These are phyloP conservation scores for Tapirus terrestris DNA, from an alignment of 2,113 vertebrate genomes.

Conservation along the genomic window DNA sequence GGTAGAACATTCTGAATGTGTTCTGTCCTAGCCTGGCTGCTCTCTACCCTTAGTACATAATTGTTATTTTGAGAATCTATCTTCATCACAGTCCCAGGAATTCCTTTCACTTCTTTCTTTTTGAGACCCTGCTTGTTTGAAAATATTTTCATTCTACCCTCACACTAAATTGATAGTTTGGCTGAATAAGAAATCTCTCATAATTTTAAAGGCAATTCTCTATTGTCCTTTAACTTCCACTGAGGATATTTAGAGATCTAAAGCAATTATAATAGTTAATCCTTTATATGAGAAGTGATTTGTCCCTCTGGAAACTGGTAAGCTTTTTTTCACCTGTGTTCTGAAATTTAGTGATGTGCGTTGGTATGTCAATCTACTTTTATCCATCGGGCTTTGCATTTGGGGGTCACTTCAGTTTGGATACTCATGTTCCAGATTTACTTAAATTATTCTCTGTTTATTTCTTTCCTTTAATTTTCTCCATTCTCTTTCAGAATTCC, in stretches of 20 bases:
- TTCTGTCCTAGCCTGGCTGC: neutral
- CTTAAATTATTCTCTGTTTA: neutral
- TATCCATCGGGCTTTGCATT: neutral
- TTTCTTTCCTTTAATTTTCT: neutral
- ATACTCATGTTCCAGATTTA: neutral
- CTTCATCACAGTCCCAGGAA: neutral
- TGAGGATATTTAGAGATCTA: neutral
- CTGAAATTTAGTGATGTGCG: neutral
- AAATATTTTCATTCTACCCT: conserved; percentile 1
- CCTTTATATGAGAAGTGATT: neutral
- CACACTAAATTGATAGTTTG: neutral
- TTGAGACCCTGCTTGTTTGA: neutral
- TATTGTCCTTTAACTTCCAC: neutral
- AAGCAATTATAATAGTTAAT: neutral
- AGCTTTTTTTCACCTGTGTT: neutral
- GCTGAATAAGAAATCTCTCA: neutral
- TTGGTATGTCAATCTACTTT: neutral
- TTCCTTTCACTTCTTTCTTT: neutral
- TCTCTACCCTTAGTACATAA: neutral
- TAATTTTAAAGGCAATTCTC: neutral
- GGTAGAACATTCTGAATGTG: neutral
- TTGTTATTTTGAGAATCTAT: neutral
- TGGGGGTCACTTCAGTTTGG: neutral
- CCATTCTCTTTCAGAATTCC: neutral
- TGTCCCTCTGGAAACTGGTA: neutral